Evolutionary conservation across 2,888 invertebrate species (phyloP).

Genomic region (Phasia obesa): DNA sequence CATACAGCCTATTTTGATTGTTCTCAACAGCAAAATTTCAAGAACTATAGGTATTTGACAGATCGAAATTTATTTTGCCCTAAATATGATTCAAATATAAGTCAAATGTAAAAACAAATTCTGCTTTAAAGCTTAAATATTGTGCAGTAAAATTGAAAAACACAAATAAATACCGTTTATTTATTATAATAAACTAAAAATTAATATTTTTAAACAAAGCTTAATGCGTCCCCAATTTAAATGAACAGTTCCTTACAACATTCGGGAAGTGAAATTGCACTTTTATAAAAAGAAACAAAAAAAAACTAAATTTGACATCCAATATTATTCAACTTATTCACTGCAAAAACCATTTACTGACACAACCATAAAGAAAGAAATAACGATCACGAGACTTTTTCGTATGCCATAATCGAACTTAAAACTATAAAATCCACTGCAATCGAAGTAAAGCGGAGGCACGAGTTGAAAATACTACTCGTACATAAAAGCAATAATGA

Average conservation of each 20-base stretch:
- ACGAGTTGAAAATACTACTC: slow-evolving; percentile 46
- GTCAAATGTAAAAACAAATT: too few species aligned
- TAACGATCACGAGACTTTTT: slow-evolving; percentile 66
- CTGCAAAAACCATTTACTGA: slow-evolving; percentile 6
- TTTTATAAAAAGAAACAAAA: slow-evolving; percentile 39
- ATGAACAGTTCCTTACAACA: background rate
- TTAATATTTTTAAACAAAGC: too few species aligned
- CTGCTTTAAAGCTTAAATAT: too few species aligned
- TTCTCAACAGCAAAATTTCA: too few species aligned
- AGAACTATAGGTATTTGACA: too few species aligned
- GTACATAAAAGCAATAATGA: slow-evolving; percentile 23
- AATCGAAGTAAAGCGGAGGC: slow-evolving; percentile 18
- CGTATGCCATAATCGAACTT: slow-evolving; percentile 42
- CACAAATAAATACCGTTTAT: too few species aligned
- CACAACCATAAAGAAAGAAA: slow-evolving; percentile 6
- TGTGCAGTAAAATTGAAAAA: too few species aligned
- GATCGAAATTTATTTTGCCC: too few species aligned
- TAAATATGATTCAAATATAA: too few species aligned
- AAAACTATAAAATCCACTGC: slow-evolving; percentile 14
- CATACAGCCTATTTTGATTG: too few species aligned
- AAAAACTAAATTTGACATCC: slow-evolving; percentile 37
- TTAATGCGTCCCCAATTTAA: too few species aligned
- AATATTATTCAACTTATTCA: background rate
- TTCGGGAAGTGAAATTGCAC: slow-evolving; percentile 65
- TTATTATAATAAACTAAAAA: too few species aligned